These are phyloP conservation scores for Phalloptychus januarius DNA, from an alignment of 2,797 vertebrate genomes.

Conservation along the genomic window DNA sequence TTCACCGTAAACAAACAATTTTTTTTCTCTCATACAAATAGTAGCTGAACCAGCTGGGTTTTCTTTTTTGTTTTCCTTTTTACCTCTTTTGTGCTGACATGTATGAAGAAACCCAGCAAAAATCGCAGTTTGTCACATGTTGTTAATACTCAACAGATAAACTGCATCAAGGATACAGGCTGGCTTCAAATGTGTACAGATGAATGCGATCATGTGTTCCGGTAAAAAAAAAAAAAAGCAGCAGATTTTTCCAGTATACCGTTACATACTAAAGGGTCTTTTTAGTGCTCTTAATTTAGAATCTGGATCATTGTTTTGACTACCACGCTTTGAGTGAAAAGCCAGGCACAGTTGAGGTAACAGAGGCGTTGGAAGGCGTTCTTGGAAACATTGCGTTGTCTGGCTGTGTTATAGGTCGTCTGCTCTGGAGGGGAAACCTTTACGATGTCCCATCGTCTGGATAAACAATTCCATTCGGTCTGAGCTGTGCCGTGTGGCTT, in stretches of 20 bases:
- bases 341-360: slow-evolving; percentile 64
- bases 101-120: slow-evolving; percentile 10
- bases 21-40: slow-evolving; percentile 11
- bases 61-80: not conserved
- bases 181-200: slow-evolving; percentile 9
- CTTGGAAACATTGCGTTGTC: slow-evolving; percentile 76
- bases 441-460: slow-evolving; percentile 59
- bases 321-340: slow-evolving; percentile 69
- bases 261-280: slow-evolving; percentile 25
- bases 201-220: slow-evolving; percentile 10
- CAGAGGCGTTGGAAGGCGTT: slow-evolving; percentile 60
- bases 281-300: slow-evolving; percentile 40
- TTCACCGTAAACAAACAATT: slow-evolving; percentile 29
- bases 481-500: slow-evolving; percentile 35
- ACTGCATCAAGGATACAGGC: slow-evolving; percentile 6
- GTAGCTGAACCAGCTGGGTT: slow-evolving; percentile 7
- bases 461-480: slow-evolving; percentile 75
- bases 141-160: slow-evolving; percentile 5
- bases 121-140: slow-evolving; percentile 6
- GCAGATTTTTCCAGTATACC: slow-evolving; percentile 14
- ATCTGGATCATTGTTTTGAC: slow-evolving; percentile 38
- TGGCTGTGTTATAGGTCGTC: slow-evolving; percentile 69
- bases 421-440: slow-evolving; percentile 53
- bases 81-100: slow-evolving; percentile 7
- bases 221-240: slow-evolving; percentile 9